Percentiles rank a stretch among this genome's conserved stretches.
phyloP scores from a whole-genome alignment of 2,113 vertebrate species.

The Nycticebus coucang region DNA sequence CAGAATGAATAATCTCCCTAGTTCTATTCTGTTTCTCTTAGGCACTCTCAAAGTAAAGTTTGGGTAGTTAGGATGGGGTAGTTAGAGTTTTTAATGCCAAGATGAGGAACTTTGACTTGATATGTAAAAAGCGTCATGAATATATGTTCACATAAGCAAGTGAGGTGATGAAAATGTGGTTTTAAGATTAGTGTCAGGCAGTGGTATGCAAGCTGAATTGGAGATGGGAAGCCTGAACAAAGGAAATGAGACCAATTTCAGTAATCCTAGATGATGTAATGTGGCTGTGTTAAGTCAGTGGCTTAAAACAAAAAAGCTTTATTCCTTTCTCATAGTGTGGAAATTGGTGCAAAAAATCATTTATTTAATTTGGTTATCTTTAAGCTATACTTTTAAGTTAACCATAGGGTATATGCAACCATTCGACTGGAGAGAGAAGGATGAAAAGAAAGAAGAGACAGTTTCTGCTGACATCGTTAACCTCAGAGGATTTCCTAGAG shows the following conservation, averaged over 20 bases:
- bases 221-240: not conserved
- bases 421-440: not conserved
- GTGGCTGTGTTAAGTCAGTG: not conserved
- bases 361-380: not conserved
- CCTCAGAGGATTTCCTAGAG: not conserved
- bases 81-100: not conserved
- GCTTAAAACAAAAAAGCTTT: not conserved
- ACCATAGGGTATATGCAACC: not conserved
- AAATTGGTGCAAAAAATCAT: not conserved
- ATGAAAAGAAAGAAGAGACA: not conserved
- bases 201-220: not conserved
- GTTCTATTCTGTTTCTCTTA: not conserved
- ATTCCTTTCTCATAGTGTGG: not conserved
- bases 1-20: not conserved
- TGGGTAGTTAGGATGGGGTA: not conserved
- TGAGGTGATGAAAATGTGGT: not conserved
- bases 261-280: not conserved
- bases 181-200: not conserved
- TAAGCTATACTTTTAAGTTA: not conserved
- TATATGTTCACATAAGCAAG: not conserved
- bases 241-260: not conserved
- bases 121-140: not conserved
- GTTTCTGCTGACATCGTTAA: not conserved
- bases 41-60: not conserved
- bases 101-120: not conserved